These are phyloP conservation scores for Acleris literana DNA, from an alignment of 2,888 invertebrate species.

Conservation along the genomic window DNA sequence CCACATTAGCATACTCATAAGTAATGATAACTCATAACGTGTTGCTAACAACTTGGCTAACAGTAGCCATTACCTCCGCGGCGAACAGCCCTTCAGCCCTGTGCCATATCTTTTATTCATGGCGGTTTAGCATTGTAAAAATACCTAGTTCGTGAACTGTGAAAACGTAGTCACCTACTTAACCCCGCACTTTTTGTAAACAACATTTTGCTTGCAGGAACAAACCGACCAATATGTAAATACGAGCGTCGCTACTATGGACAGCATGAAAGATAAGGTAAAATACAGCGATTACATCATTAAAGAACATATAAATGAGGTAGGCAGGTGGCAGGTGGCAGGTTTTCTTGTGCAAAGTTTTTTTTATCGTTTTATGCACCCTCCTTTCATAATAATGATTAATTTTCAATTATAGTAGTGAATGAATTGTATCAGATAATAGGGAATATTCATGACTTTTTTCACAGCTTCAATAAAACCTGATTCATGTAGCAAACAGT, in stretches of 20 bases:
- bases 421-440: no score
- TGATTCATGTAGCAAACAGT: no score
- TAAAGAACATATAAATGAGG: no score
- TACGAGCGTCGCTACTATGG: conserved; percentile 89
- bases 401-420: no score
- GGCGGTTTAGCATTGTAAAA: conserved; percentile 34
- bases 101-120: conserved; percentile 35
- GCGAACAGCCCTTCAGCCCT: conserved; percentile 16
- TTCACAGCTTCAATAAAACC: no score
- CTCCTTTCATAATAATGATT: no score
- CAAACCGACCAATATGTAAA: conserved; percentile 92
- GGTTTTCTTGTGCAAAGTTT: no score
- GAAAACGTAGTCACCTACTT: conserved; percentile 29
- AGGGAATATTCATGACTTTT: no score
- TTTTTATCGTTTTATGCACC: no score
- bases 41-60: conserved; percentile 23
- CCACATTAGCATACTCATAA: background rate
- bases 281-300: background rate
- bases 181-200: conserved; percentile 39
- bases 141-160: conserved; percentile 30
- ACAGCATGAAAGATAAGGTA: conserved; percentile 90
- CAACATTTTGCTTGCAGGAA: conserved; percentile 74
- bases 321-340: no score
- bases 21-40: conserved; percentile 14
- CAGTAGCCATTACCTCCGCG: conserved; percentile 20